Evolutionary conservation across 2,113 vertebrate species (phyloP), one percentile per base, ranked within the genome.

Genomic region (Nannobrachium achirus): DNA sequence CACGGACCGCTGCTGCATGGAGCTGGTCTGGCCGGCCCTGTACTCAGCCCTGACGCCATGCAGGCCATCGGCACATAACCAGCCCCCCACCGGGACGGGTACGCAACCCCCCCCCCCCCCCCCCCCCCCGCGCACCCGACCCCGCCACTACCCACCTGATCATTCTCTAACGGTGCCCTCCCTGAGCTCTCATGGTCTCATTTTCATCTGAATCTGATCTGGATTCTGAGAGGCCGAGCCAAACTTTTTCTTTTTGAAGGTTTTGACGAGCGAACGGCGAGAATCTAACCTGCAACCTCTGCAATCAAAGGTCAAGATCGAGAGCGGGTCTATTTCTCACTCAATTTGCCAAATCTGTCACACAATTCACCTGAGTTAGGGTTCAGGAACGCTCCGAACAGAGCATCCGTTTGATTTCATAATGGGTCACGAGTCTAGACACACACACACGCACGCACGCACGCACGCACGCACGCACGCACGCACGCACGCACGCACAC

Each of bases 1-100:
- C 71, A 69, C 67, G 66, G 72, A 13, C 58, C 58, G 60, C 72
- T 59, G 82, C 80, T 73, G 78, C 71, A 71, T 68, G 78, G 78
- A 82, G 79, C 86, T 78, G 83, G 84, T 87, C 82, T 63, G 53
- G 67, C 77, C 71, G 69, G 84, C 67, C 86, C 81, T 74, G 74
- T 80, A 60, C 61, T 70, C 49, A 82, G 72, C 69, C 64, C 53
- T 60, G 20, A n/a, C n/a, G n/a, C n/a, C n/a, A n/a, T n/a, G n/a
- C n/a, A n/a, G n/a, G n/a, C 25, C 25, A 4, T 33, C 25, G 6
- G 25, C 4, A 11, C 63, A 6, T 0, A 70, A 64, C 64, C 66
- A 63, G 55, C 74, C 75, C 45, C 81, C 80, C 62, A 49, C 59
- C 8, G 0, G 7, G 13, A 61, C 25, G 0, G 20, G 15, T 19